Conservation (phyloP, 1,140 invertebrate genomes). For the Pseudomyrmex pallidus region DNA sequence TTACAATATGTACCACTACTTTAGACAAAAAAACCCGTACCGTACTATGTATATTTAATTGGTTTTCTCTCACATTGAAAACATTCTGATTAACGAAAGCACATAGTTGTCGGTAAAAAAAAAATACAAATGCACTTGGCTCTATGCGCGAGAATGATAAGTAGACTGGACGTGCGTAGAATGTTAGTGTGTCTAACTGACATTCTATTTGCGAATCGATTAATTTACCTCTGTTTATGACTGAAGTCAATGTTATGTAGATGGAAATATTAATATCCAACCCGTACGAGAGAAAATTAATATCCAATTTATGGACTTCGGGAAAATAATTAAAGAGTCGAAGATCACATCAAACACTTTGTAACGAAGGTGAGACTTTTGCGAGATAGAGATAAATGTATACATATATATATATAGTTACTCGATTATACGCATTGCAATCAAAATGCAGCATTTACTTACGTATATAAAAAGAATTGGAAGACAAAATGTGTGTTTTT, state of each 20-base stretch:
- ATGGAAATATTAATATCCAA: constrained; percentile 34
- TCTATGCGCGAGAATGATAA: constrained; percentile 13
- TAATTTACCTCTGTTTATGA: constrained; percentile 37
- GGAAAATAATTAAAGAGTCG: constrained; percentile 40
- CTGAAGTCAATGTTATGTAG: constrained; percentile 16
- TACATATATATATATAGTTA: background rate
- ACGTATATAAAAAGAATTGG: background rate
- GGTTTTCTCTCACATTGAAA: background rate
- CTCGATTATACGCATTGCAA: constrained; percentile 18
- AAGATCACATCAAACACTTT: constrained; percentile 7
- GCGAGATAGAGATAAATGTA: background rate
- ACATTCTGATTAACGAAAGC: constrained; percentile 3
- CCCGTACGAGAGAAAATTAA: constrained; percentile 17
- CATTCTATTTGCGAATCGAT: constrained; percentile 24
- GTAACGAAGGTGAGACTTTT: constrained; percentile 18
- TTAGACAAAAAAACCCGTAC: background rate
- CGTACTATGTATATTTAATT: no score
- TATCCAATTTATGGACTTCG: constrained; percentile 21
- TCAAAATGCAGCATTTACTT: background rate
- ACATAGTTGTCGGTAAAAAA: background rate
- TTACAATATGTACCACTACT: background rate
- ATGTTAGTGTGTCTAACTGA: background rate
- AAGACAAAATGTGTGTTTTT: background rate
- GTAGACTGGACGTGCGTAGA: background rate
- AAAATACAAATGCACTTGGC: background rate